Evolutionary conservation across 2,797 vertebrate species (phyloP), one percentile per base, ranked within the genome.

Genomic region (Coilia nasus): DNA sequence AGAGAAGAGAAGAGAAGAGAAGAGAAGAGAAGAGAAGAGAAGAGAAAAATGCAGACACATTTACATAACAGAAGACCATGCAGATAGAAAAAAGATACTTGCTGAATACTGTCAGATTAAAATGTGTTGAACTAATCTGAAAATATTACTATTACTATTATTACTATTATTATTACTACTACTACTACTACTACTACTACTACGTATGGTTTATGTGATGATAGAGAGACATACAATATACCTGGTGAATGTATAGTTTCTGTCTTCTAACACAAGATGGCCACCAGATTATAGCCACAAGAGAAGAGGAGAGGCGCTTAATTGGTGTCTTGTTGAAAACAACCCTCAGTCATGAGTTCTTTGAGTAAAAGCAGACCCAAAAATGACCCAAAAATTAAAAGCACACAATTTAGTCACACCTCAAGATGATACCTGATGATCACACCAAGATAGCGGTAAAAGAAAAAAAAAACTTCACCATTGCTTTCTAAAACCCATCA

Each of bases 1-100:
- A 87, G 86, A 86, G 87, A 86, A 82, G 87, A 89, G 83, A 88
- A 89, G 87, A 84, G 88, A 93, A 90, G 92, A 90, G 93, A 88
- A 93, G 80, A 92, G 83, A 87, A 87, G 86, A 86, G 87, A 86
- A 82, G 87, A 89, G 83, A 88, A 89, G 87, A 84, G 88, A 93
- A 90, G 92, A 90, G 93, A 88, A 93, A 75, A 92, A 83, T 31
- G 83, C 83, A 67, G 80, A 78, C 25, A 67, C 19, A 59, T 59
- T 3, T 21, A 86, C 14, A 15, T 57, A 35, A 50, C 17, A 50
- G 25, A 71, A 75, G 35, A 17, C 25, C 41, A 41, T 80, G 84
- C 81, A 2, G 5, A 59, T 11, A 7, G 25, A 46, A 84, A 81
- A 67, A 1, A 80, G 25, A 19, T 28, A 25, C 28, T 46, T 35